Evolutionary conservation across 2,888 invertebrate genomes (phyloP).

Genomic region (Oxytorus armatus): DNA sequence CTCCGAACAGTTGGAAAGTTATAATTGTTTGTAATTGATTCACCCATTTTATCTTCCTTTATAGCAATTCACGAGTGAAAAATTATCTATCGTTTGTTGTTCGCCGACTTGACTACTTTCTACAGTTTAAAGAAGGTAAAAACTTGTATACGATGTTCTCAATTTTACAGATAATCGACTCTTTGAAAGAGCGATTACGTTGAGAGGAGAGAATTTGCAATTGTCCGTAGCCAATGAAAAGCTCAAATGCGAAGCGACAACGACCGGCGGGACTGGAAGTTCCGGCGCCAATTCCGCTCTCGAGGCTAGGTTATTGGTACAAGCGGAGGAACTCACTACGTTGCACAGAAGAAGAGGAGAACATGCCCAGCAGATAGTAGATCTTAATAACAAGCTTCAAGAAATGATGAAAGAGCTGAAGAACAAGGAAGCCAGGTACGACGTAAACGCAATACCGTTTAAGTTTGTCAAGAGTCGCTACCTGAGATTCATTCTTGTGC

Average conservation of each 20-base stretch:
- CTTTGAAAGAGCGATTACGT: slow-evolving; percentile 92
- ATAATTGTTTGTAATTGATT: too few species aligned
- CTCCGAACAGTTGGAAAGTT: too few species aligned
- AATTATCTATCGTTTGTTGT: neutral
- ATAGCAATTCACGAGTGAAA: too few species aligned
- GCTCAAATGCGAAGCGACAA: slow-evolving; percentile 87
- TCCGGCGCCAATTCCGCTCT: slow-evolving; percentile 89
- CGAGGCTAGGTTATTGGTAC: slow-evolving; percentile 93
- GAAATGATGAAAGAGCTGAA: slow-evolving; percentile 92
- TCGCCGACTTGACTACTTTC: neutral
- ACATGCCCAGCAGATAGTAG: slow-evolving; percentile 96
- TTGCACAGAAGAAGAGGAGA: slow-evolving; percentile 95
- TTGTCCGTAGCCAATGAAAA: slow-evolving; percentile 94
- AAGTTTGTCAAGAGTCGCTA: too few species aligned
- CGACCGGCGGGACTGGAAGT: slow-evolving; percentile 79
- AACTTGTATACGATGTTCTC: slow-evolving; percentile 59
- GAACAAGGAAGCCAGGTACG: slow-evolving; percentile 90
- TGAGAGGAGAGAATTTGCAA: slow-evolving; percentile 94
- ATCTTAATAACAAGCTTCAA: slow-evolving; percentile 93
- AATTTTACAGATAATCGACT: slow-evolving; percentile 91
- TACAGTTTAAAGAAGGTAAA: too few species aligned
- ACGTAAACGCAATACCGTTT: neutral
- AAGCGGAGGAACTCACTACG: slow-evolving; percentile 97
- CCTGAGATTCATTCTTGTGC: too few species aligned
- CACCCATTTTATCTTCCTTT: too few species aligned